Evolutionary conservation across 2,113 vertebrate species (phyloP), one percentile per base, ranked within the genome.

Genomic region (Lanius ludovicianus): DNA sequence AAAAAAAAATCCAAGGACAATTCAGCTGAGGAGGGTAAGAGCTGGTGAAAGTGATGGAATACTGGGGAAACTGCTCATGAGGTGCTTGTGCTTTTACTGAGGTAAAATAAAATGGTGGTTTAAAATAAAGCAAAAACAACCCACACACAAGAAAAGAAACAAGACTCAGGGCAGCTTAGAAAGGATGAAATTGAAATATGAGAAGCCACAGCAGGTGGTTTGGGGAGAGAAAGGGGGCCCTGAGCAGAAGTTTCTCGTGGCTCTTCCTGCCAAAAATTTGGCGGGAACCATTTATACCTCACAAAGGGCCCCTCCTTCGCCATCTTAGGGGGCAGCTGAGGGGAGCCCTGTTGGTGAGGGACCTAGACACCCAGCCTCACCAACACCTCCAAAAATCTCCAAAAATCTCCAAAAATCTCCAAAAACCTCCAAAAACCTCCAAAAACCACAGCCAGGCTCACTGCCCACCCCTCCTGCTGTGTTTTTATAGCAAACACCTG

Each of bases 171-270:
- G 44, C 30, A 59, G 15, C n/a, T 49, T 35, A 11, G 11, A 31
- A 80, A 46, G 9, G 14, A 19, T 7, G 7, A n/a, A 21, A 7
- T 6, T 25, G 31, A 42, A 28, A 14, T 37, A 16, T 0, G 5
- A 71, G 63, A 31, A 79, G 47, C 42, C 0, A 0, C 4, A 1
- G 3, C 0, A 0, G 41, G 31, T 39, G 8, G 13, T 8, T 64
- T 37, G 22, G n/a, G 39, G 7, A 24, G 33, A 31, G 15, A 30
- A 41, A 15, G 2, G 15, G 1, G 2, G 16, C n/a, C 50, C 33
- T n/a, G 13, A 23, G 4, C 8, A 21, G 33, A 7, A 21, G 14
- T 4, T 24, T 13, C 21, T 31, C 0, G 0, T 2, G 20, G n/a
- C 19, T 33, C 42, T 27, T 15, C 18, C 10, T 1, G 2, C 8